A percentile compares a stretch with the other conserved stretches of the same genome.
Evolutionary conservation across 2,113 vertebrate genomes (phyloP).

Genomic region (Danionella cerebrum): DNA sequence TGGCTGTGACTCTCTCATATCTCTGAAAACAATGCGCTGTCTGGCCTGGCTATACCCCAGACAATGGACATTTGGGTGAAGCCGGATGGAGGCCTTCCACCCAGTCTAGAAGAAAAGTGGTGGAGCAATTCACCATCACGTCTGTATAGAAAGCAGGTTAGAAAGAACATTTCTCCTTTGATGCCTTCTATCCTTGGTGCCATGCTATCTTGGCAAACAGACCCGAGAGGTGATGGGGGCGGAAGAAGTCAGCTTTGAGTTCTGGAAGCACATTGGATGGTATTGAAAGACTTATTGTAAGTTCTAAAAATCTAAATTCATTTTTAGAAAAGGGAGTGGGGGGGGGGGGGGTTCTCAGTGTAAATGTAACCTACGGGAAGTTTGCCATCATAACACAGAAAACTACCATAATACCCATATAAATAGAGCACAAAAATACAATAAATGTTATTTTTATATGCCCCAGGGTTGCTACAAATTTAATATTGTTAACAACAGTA

Average conservation of each 20-base stretch:
- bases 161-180: not conserved
- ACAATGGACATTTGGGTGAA: conserved; percentile 9
- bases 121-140: not conserved
- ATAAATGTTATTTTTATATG: too few relatives aligned
- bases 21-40: conserved; percentile 30
- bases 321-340: too few relatives aligned
- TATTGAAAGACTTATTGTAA: too few relatives aligned
- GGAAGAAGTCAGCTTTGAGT: not conserved
- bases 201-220: conserved; percentile 7
- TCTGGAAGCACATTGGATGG: not conserved
- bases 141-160: not conserved
- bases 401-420: too few relatives aligned
- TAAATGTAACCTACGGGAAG: too few relatives aligned
- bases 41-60: conserved; percentile 1
- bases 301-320: too few relatives aligned
- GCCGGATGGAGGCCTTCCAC: not conserved
- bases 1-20: conserved; percentile 13
- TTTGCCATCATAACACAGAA: too few relatives aligned
- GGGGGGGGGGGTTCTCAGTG: too few relatives aligned
- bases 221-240: not conserved
- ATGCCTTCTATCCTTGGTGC: not conserved
- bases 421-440: too few relatives aligned
- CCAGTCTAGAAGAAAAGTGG: not conserved
- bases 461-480: too few relatives aligned
- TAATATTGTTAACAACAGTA: too few relatives aligned